A percentile compares a stretch with the other conserved stretches of the same genome.
Conservation (phyloP, 2,113 vertebrate species). For the Dolichotis patagonum region DNA sequence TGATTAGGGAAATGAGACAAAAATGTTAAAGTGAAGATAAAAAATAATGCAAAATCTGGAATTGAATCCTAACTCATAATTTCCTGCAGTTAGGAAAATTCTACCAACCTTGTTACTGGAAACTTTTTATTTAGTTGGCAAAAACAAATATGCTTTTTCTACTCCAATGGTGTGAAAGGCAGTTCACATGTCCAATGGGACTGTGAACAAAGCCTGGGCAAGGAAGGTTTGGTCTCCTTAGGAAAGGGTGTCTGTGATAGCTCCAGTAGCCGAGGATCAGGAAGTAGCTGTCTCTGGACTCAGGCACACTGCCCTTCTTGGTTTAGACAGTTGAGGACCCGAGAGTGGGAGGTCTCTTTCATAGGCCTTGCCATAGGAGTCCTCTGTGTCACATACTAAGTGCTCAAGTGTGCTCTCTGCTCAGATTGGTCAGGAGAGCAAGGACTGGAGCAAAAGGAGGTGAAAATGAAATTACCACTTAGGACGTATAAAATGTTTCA, state of each 20-base stretch:
- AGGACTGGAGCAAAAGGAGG: background rate
- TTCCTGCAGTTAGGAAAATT: background rate
- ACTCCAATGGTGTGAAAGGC: background rate
- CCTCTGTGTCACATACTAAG: accelerated
- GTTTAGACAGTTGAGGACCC: background rate
- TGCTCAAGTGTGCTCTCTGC: background rate
- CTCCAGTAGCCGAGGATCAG: background rate
- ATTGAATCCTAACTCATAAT: background rate
- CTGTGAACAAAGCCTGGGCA: background rate
- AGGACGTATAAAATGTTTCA: background rate
- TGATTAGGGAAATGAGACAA: background rate
- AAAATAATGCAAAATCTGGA: background rate
- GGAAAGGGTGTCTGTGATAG: background rate
- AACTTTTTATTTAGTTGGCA: conserved; percentile 11
- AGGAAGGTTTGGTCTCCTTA: background rate
- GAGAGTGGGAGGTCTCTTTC: background rate
- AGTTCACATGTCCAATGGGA: background rate
- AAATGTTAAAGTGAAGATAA: conserved; percentile 36
- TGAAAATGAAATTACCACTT: background rate
- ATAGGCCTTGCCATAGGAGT: accelerated
- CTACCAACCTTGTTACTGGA: background rate
- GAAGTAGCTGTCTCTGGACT: background rate
- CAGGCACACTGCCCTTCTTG: background rate
- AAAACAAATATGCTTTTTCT: background rate
- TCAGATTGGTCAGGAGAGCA: background rate